These are phyloP conservation scores for Dissostichus mawsoni DNA, from an alignment of 2,113 vertebrate genomes.

Conservation along the genomic window DNA sequence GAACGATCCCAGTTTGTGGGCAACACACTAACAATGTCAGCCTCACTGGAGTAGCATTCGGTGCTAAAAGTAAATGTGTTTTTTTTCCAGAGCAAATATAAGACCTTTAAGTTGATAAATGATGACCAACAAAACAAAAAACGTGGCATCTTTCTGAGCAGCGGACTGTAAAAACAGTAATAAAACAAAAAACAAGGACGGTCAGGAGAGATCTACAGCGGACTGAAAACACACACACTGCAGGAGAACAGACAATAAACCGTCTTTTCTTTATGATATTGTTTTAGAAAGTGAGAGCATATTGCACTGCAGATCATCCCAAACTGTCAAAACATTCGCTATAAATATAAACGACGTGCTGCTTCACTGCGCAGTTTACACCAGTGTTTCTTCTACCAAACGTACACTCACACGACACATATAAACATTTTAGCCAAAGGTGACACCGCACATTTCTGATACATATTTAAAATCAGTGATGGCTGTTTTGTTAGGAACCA, in stretches of 20 bases:
- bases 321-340: neutral
- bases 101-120: conserved; percentile 39
- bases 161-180: conserved; percentile 26
- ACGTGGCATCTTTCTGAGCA: conserved; percentile 15
- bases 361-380: neutral
- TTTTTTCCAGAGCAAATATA: neutral
- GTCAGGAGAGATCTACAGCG: conserved; percentile 26
- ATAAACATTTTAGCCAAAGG: neutral
- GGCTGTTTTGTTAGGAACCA: no score
- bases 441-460: neutral
- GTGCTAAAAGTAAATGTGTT: neutral
- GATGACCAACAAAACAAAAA: conserved; percentile 15
- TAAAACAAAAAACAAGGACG: conserved; percentile 27
- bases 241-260: conserved; percentile 19
- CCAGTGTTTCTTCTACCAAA: neutral
- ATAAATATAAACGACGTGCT: neutral
- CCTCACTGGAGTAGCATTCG: neutral
- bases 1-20: conserved; percentile 24
- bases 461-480: no score
- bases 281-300: conserved; percentile 4
- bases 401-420: neutral
- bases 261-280: conserved; percentile 6
- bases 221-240: conserved; percentile 2
- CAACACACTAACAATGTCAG: conserved; percentile 8
- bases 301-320: neutral